Evolutionary conservation across 2,797 vertebrate genomes (phyloP), one percentile per base, ranked within the genome.

Genomic region (Microctenopoma steveboyesi): DNA sequence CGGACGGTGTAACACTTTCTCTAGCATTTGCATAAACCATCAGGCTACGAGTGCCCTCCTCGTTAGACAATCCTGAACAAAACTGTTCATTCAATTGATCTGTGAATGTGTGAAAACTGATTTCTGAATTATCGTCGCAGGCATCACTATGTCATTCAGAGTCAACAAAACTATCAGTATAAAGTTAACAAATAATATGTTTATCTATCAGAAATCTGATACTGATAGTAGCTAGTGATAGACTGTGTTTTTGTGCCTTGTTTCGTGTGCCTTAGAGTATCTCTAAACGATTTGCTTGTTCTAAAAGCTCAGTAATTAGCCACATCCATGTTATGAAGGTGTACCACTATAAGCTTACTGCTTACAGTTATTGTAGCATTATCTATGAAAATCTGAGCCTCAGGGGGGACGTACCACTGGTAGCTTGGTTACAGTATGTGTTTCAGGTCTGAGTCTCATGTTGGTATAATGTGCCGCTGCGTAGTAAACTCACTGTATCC

Each of bases 201-300:
- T 15, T 74, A 69, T 64, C 48, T 55, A 33, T 72, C 52, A 62
- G 7, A 70, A 60, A 76, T 58, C 30, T 56, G n/a, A 67, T 59
- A 22, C 37, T 48, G 45, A 39, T 55, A 46, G 9, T 13, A 15
- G 63, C 61, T 83, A 70, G 48, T 79, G 67, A 27, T 52, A 58
- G 35, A 58, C 51, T 55, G 58, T 88, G 73, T 84, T 80, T 64
- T 79, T 76, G 78, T 85, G 84, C 82, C 80, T 85, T 86, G 71
- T 77, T 81, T 79, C 77, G 70, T 88, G 83, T 89, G 84, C 82
- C 82, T 89, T 82, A 85, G 53, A 46, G 16, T 46, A 46, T 46
- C 43, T 62, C 1, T 56, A 12, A 22, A 46, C 40, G 60, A 8
- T 12, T 58, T 66, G 50, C 63, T 77, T 73, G 46, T 42, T 78